Evolutionary conservation across 2,888 invertebrate genomes (phyloP).

Genomic region (Stratiomys singularior): DNA sequence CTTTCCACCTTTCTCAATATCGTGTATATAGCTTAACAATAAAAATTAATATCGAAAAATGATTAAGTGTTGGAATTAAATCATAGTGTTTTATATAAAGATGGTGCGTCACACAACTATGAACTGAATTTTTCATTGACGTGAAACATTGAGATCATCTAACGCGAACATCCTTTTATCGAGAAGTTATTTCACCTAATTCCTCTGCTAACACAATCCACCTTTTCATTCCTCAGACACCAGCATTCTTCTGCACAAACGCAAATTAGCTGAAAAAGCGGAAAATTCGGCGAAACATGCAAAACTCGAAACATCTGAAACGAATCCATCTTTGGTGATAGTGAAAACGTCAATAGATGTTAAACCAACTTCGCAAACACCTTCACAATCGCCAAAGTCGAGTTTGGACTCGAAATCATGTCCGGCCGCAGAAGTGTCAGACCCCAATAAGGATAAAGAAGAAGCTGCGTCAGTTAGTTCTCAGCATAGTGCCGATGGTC

Average conservation of each 20-base stretch:
- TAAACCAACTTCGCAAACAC: neutral
- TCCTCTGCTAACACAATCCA: too few relatives aligned
- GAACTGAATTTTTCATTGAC: too few relatives aligned
- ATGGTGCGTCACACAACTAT: too few relatives aligned
- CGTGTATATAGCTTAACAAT: too few relatives aligned
- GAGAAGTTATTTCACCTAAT: too few relatives aligned
- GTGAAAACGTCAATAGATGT: conserved; percentile 28
- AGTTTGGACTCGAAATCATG: neutral
- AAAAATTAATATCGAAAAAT: too few relatives aligned
- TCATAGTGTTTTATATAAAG: too few relatives aligned
- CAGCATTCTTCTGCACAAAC: conserved; percentile 55
- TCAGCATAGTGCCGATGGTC: neutral
- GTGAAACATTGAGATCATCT: too few relatives aligned
- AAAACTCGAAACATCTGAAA: conserved; percentile 50
- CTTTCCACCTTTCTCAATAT: too few relatives aligned
- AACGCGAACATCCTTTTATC: too few relatives aligned
- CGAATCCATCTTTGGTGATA: conserved; percentile 33
- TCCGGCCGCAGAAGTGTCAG: neutral
- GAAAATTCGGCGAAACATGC: conserved; percentile 55
- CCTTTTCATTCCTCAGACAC: conserved; percentile 4
- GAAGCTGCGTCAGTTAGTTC: neutral
- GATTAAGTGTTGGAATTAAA: too few relatives aligned
- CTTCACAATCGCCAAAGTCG: neutral
- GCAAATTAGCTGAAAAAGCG: conserved; percentile 56
- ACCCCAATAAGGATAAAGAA: neutral